phyloP scores from a whole-genome alignment of 2,113 vertebrate species.

The Felis chaus region DNA sequence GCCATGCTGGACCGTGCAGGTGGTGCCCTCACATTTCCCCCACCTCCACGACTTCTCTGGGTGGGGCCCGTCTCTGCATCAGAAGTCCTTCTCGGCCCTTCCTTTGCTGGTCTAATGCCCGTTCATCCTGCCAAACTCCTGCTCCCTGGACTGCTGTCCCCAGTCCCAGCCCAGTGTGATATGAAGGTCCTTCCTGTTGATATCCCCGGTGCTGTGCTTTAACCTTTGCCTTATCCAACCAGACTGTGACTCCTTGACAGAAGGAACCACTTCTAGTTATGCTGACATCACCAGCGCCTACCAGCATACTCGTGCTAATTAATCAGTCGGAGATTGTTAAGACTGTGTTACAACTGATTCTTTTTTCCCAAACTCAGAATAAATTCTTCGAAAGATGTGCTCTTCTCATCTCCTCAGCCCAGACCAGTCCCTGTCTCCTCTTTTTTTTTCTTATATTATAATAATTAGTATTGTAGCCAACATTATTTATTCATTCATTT shows the following conservation, averaged over 20 bases:
- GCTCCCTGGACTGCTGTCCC: background rate
- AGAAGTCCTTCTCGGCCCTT: background rate
- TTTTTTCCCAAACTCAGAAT: slow-evolving; percentile 6
- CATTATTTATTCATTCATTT: background rate
- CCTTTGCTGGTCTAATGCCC: background rate
- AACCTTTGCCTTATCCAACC: background rate
- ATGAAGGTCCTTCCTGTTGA: background rate
- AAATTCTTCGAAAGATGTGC: background rate
- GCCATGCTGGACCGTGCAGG: background rate
- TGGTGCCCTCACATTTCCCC: background rate
- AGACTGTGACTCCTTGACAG: background rate
- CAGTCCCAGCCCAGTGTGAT: background rate
- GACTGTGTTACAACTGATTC: background rate
- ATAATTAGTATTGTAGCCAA: background rate
- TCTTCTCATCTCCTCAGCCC: background rate
- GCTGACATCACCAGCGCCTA: background rate
- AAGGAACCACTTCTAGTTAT: background rate
- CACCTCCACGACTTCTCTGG: background rate
- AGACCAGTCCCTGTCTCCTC: background rate
- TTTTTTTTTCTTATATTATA: background rate
- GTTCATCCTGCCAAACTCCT: background rate
- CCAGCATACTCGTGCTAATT: background rate
- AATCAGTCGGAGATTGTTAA: background rate
- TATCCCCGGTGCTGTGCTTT: background rate
- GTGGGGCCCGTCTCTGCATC: background rate